Percentiles rank a stretch among this genome's conserved stretches.
Evolutionary conservation across 2,888 invertebrate species (phyloP).

Genomic region (Ectemnius continuus): DNA sequence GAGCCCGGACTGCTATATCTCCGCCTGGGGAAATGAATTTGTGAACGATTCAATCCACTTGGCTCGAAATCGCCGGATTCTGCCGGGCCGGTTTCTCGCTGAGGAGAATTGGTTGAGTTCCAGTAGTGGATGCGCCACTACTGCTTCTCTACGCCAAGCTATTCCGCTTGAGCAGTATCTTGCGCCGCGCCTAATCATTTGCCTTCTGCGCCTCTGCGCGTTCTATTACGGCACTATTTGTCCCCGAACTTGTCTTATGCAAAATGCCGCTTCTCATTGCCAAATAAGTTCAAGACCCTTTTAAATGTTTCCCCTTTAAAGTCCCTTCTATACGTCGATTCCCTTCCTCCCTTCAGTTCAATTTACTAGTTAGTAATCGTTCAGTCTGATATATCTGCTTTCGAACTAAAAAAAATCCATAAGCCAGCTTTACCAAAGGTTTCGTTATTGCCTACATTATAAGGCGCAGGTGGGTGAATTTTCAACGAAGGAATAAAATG

Average conservation of each 20-base stretch:
- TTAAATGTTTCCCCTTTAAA: no score
- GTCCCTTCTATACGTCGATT: no score
- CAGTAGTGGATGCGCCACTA: not conserved
- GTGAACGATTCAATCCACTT: slow-evolving; percentile 22
- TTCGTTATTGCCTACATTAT: slow-evolving; percentile 1
- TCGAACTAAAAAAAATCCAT: not conserved
- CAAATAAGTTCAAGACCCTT: no score
- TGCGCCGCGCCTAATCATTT: no score
- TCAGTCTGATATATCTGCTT: not conserved
- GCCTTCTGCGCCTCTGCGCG: no score
- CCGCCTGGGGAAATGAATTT: slow-evolving; percentile 29
- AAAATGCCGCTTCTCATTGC: no score
- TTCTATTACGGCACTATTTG: no score
- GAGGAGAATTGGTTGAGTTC: not conserved
- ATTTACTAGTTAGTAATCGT: no score
- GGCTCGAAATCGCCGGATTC: slow-evolving; percentile 8
- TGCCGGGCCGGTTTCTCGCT: not conserved
- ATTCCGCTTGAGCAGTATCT: no score
- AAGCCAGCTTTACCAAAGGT: not conserved
- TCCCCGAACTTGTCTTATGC: no score
- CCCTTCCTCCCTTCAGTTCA: no score
- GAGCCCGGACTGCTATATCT: not conserved
- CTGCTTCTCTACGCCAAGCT: not conserved
- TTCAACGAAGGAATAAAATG: slow-evolving; percentile 12
- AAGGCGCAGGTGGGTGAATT: slow-evolving; percentile 14